phyloP scores from a whole-genome alignment of 2,797 vertebrate species.

The Typhlichthys subterraneus region DNA sequence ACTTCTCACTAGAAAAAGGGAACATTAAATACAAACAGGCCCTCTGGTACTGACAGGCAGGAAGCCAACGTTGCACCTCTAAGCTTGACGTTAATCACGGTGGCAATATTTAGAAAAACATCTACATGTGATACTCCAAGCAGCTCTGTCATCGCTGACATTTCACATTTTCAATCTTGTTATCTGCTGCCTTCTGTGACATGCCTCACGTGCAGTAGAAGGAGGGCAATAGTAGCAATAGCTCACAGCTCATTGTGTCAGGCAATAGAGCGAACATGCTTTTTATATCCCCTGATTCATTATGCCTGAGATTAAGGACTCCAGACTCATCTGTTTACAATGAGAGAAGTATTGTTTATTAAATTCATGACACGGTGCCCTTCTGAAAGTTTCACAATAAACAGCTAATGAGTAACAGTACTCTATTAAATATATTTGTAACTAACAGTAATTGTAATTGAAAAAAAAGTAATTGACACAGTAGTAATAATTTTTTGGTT shows the following conservation, averaged over 20 bases:
- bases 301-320: constrained; percentile 67
- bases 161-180: constrained; percentile 69
- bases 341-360: too few species aligned
- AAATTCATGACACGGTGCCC: too few species aligned
- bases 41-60: constrained; percentile 54
- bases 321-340: too few species aligned
- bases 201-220: constrained; percentile 69
- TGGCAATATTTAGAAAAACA: constrained; percentile 56
- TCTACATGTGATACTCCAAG: constrained; percentile 34
- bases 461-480: too few species aligned
- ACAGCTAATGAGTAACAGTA: too few species aligned
- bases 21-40: constrained; percentile 46
- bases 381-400: too few species aligned
- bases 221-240: constrained; percentile 69
- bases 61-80: constrained; percentile 62
- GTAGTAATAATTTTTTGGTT: too few species aligned
- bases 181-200: constrained; percentile 70
- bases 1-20: too few species aligned
- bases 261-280: constrained; percentile 67
- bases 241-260: constrained; percentile 48
- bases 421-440: too few species aligned
- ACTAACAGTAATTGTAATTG: too few species aligned
- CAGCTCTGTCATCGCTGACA: constrained; percentile 68
- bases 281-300: constrained; percentile 72
- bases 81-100: constrained; percentile 60